phyloP scores from a whole-genome alignment of 2,797 vertebrate species.

The Sardinella longiceps region DNA sequence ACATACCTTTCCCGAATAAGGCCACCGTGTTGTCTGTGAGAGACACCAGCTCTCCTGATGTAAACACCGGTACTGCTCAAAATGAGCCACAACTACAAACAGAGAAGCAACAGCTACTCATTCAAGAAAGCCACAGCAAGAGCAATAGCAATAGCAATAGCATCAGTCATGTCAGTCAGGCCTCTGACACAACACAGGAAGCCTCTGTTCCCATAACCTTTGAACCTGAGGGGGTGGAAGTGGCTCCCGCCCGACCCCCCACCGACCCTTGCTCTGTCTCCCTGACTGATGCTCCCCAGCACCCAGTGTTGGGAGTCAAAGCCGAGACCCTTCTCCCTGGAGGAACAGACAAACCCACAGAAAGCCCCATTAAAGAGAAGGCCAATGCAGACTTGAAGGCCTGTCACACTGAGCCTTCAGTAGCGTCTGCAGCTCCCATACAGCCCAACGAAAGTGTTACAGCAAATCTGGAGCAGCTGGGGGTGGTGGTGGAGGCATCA shows the following conservation, averaged over 20 bases:
- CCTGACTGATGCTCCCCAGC: not conserved
- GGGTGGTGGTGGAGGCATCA: not conserved
- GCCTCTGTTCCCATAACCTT: conserved; percentile 29
- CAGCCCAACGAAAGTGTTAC: not conserved
- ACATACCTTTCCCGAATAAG: conserved; percentile 44
- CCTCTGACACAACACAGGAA: conserved; percentile 34
- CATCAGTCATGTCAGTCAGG: conserved; percentile 36
- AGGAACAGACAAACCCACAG: not conserved
- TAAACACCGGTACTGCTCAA: conserved; percentile 33
- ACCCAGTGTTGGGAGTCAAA: not conserved
- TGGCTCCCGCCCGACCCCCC: not conserved
- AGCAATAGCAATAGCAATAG: conserved; percentile 24
- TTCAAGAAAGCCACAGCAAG: conserved; percentile 15
- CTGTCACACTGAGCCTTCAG: not conserved
- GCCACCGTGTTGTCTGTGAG: conserved; percentile 45
- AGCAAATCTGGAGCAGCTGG: conserved; percentile 8
- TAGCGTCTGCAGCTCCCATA: not conserved
- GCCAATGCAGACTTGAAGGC: not conserved
- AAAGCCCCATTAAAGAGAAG: not conserved
- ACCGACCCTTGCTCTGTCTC: not conserved
- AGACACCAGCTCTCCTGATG: conserved; percentile 15
- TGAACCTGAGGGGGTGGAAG: not conserved
- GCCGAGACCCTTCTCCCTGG: not conserved
- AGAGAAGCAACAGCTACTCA: conserved; percentile 21
- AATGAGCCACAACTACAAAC: conserved; percentile 25